phyloP scores from a whole-genome alignment of 1,140 invertebrate genomes.

The Formica exsecta region DNA sequence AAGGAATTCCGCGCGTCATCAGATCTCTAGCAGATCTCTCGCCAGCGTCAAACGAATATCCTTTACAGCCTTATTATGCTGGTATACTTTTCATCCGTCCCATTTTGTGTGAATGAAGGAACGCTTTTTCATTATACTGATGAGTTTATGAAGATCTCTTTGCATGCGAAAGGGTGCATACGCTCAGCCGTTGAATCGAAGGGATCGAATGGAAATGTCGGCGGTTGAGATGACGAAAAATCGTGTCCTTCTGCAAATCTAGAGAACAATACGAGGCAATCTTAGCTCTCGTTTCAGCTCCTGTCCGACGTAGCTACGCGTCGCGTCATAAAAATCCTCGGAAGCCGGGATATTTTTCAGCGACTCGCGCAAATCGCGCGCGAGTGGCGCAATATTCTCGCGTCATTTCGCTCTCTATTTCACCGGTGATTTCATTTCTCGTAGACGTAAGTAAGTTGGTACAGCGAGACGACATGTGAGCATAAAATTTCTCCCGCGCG shows the following conservation, averaged over 20 bases:
- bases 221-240: not conserved
- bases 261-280: constrained; percentile 11
- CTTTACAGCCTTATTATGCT: not conserved
- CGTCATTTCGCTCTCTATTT: constrained; percentile 25
- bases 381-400: constrained; percentile 27
- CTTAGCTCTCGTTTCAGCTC: not conserved
- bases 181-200: not conserved
- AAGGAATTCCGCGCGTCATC: constrained; percentile 7
- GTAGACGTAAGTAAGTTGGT: constrained; percentile 9
- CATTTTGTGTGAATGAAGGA: not conserved
- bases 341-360: constrained; percentile 4
- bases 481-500: not conserved
- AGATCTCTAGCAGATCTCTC: not conserved
- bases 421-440: constrained; percentile 40
- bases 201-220: not conserved
- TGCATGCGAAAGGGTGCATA: not conserved
- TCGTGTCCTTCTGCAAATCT: constrained; percentile 16
- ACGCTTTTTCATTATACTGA: not conserved
- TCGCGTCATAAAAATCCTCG: constrained; percentile 16
- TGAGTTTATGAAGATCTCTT: constrained; percentile 6
- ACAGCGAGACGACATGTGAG: not conserved
- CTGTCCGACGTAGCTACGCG: not conserved
- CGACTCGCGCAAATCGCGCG: not conserved
- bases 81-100: not conserved
- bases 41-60: not conserved